Evolutionary conservation across 2,113 vertebrate genomes (phyloP), one percentile per base, ranked within the genome.

Genomic region (Amia ocellicauda): DNA sequence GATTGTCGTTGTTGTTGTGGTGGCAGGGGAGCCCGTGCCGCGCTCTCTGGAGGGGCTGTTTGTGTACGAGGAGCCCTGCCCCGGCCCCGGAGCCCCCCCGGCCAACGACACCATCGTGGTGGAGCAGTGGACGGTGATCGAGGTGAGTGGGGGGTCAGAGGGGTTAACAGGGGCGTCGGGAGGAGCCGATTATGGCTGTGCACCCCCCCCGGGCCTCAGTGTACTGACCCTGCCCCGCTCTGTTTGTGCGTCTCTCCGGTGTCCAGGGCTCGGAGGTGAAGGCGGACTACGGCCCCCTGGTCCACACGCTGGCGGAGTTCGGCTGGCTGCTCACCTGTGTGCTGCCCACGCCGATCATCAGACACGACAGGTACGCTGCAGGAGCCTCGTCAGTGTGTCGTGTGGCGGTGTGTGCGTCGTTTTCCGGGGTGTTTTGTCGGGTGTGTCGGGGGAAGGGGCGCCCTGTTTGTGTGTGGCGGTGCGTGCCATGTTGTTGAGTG

Each of bases 271-370:
- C 87, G 66, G 89, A 89, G 45, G 92, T 98, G 75, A 99, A 96
- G 81, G 91, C 94, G 0, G 97, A 99, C 81, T 99, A 99, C 3
- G 95, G 94, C 42, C 96, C 96, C 2, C 84, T 99, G 58, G 84
- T 99, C 58, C 95, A 97, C 85, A 98, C 96, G 0, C 83, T 99
- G 82, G 95, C 96, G 3, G 95, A 98, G 77, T 99, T 97, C 52
- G 96, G 97, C 53, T 99, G 97, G 96, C 91, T 96, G 64, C 92
- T 99, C 73, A 99, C 96, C 0, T 95, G 91, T 52, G 91, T 99
- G 61, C 78, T 98, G 64, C 94, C 97, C 24, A 98, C 95, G 1
- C 96, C 96, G 2, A 86, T 99, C 24, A 82, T 98, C 65, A 88
- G 92, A 62, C 91, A 94, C 1, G 93, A 99, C 91, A 97, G 97